These are phyloP conservation scores for Tetramorium alpestre DNA, from an alignment of 1,140 invertebrate species.

Conservation along the genomic window DNA sequence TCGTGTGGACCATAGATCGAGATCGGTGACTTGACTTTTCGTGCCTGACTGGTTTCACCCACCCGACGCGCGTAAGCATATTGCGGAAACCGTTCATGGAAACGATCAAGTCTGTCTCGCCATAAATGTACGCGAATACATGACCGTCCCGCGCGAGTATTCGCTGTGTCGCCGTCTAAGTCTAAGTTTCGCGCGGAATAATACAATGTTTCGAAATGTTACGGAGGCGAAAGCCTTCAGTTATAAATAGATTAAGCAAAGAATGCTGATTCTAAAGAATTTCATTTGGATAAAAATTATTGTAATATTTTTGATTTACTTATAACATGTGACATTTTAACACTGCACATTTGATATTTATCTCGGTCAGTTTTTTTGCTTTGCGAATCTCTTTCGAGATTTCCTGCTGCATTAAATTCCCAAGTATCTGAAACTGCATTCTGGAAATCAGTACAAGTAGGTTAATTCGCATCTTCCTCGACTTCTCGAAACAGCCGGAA, in stretches of 20 bases:
- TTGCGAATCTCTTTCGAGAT: background rate
- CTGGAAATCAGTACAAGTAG: background rate
- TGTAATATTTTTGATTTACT: background rate
- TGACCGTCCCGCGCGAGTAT: background rate
- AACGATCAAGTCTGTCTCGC: slow-evolving; percentile 53
- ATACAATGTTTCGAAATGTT: background rate
- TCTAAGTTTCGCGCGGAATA: background rate
- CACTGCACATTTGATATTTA: background rate
- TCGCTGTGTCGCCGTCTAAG: background rate
- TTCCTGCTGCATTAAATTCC: background rate
- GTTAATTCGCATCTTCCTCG: slow-evolving; percentile 31
- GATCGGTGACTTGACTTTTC: slow-evolving; percentile 61
- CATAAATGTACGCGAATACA: slow-evolving; percentile 61
- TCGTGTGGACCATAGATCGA: slow-evolving; percentile 64
- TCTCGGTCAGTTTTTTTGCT: background rate
- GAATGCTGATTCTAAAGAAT: background rate
- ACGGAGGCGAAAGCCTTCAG: background rate
- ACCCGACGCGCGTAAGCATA: slow-evolving; percentile 45
- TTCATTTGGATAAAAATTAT: background rate
- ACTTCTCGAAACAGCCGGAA: slow-evolving; percentile 22
- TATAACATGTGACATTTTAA: too few species aligned
- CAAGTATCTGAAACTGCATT: slow-evolving; percentile 1
- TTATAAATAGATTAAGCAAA: background rate
- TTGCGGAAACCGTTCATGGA: slow-evolving; percentile 40
- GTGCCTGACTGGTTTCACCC: slow-evolving; percentile 65